Evolutionary conservation across 2,797 vertebrate genomes (phyloP).

Genomic region (Lithobates sylvaticus): DNA sequence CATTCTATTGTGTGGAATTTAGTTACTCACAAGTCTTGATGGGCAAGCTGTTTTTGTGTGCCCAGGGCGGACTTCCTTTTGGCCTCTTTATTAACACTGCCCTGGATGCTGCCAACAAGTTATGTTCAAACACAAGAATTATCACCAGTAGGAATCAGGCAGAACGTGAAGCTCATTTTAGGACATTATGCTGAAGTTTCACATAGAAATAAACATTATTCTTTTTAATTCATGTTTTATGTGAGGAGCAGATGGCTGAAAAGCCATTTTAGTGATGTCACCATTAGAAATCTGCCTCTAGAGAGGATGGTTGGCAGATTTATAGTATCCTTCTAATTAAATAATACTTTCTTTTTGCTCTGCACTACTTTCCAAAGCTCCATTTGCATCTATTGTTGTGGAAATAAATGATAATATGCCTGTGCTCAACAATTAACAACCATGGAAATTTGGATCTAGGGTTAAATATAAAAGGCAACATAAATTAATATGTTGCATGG

Average conservation of each 20-base stretch:
- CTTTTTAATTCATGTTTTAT: constrained; percentile 47
- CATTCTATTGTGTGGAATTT: background rate
- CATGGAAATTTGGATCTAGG: background rate
- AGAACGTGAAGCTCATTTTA: background rate
- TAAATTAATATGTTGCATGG: constrained; percentile 14
- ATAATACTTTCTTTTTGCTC: constrained; percentile 45
- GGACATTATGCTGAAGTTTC: background rate
- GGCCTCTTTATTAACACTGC: background rate
- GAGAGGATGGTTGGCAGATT: constrained; percentile 54
- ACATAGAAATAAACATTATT: constrained; percentile 28
- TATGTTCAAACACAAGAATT: background rate
- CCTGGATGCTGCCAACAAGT: background rate
- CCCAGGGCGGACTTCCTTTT: background rate
- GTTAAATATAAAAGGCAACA: constrained; percentile 21
- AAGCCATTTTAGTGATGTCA: constrained; percentile 52
- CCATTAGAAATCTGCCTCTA: constrained; percentile 41
- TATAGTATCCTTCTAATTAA: constrained; percentile 51
- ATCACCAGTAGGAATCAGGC: background rate
- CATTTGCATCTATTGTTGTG: constrained; percentile 35
- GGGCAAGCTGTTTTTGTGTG: background rate
- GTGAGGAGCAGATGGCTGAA: constrained; percentile 37
- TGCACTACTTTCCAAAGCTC: constrained; percentile 7
- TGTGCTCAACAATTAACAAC: constrained; percentile 34
- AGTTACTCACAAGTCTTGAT: background rate
- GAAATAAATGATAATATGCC: constrained; percentile 11